Evolutionary conservation across 2,797 vertebrate species (phyloP), one percentile per base, ranked within the genome.

Genomic region (Lithobates pipiens): DNA sequence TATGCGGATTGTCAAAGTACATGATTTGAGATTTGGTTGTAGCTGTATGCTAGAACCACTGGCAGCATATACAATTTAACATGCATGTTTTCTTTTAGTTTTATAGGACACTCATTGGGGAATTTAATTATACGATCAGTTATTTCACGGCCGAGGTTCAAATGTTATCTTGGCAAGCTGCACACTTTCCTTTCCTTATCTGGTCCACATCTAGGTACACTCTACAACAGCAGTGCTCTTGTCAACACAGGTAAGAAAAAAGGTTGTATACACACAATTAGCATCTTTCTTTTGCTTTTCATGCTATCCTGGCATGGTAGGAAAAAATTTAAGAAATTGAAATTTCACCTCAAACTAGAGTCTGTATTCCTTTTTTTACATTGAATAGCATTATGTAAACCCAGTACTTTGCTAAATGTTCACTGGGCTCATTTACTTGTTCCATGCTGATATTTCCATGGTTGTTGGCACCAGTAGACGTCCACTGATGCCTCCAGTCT

Each of bases 81-180:
- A 61, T 23, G 0, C 18, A 3, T 80, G 21, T 46, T 89, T 83
- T 90, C 88, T 89, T 91, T 85, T 93, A 99, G 98, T 91, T 99
- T 99, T 94, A 98, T 99, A 88, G 98, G 98, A 89, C 98, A 99
- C 93, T 99, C 98, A 0, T 91, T 99, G 92, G 98, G 98, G 89
- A 99, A 99, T 91, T 95, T 99, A 92, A 99, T 99, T 83, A 98
- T 99, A 87, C 97, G 98, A 89, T 99, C 98, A 70, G 98, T 99
- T 85, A 95, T 99, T 86, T 97, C 97, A 70, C 95, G 98, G 88
- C 97, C 97, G 86, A 95, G 97, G 89, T 99, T 99, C 93, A 98
- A 97, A 90, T 98, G 95, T 95, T 99, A 98, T 95, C 96, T 99
- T 92, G 95, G 90, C 94, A 96, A 95, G 88, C 95, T 99, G 90